Conservation (phyloP, 2,888 invertebrate genomes). For the Osedax frankpressi region DNA sequence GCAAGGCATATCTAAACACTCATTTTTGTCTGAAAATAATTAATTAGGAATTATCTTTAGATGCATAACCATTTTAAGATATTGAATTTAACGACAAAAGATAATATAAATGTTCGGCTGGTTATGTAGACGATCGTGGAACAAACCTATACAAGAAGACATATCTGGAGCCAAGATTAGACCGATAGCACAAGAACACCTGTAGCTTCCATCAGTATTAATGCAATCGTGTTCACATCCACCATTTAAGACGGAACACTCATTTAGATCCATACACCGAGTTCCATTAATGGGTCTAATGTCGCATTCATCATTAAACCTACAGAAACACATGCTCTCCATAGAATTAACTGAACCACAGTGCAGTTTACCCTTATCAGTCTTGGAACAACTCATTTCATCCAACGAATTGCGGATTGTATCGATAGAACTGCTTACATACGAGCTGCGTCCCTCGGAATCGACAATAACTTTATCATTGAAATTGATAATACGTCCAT, state of each 20-base stretch:
- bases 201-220: slow-evolving; percentile 8
- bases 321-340: slow-evolving; percentile 12
- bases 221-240: slow-evolving; percentile 9
- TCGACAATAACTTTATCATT: not conserved
- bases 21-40: not conserved
- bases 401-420: not conserved
- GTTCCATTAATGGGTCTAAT: not conserved
- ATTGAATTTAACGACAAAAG: too few species aligned
- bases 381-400: not conserved
- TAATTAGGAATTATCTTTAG: not conserved
- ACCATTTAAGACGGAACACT: slow-evolving; percentile 9
- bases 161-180: not conserved
- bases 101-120: too few species aligned
- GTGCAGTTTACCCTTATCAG: slow-evolving; percentile 8
- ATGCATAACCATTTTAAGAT: too few species aligned
- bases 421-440: not conserved
- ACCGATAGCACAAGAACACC: not conserved
- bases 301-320: slow-evolving; percentile 10
- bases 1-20: not conserved
- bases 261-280: slow-evolving; percentile 14
- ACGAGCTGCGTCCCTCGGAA: not conserved
- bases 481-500: not conserved
- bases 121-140: too few species aligned
- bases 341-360: slow-evolving; percentile 5
- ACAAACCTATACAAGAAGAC: not conserved